phyloP scores from a whole-genome alignment of 2,113 vertebrate species.

The Cricetomys ansorgei region DNA sequence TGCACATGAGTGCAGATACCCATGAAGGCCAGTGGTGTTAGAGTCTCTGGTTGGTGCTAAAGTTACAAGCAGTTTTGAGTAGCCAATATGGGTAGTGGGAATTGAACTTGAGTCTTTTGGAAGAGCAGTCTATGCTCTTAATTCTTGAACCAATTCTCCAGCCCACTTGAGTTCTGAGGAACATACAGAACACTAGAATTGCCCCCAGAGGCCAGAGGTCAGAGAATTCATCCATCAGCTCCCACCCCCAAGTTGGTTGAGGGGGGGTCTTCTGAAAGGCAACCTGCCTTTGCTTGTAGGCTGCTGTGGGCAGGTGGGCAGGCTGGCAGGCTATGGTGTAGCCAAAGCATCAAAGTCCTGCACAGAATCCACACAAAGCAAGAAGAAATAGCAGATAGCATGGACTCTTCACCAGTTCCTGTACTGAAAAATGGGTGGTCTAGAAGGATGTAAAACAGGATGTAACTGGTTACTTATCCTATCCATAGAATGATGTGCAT shows the following conservation, averaged over 20 bases:
- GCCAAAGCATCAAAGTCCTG: background rate
- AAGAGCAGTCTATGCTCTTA: background rate
- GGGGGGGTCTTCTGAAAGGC: background rate
- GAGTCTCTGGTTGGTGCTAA: background rate
- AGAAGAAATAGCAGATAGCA: background rate
- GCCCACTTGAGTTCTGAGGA: background rate
- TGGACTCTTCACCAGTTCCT: background rate
- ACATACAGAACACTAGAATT: background rate
- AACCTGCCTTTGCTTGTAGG: background rate
- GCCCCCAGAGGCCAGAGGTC: background rate
- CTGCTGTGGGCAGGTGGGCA: background rate
- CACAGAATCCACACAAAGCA: background rate
- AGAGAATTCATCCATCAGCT: background rate
- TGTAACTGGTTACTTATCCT: background rate
- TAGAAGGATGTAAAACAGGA: accelerated
- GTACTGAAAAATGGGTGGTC: background rate
- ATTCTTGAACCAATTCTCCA: background rate
- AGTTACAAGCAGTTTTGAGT: background rate
- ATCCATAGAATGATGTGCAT: background rate
- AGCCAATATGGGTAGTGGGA: background rate
- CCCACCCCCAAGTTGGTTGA: background rate
- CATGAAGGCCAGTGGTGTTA: background rate
- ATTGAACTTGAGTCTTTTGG: background rate
- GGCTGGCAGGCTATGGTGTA: background rate
- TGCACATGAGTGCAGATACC: background rate